These are phyloP conservation scores for Melinopterus prodromus DNA, from an alignment of 2,888 invertebrate genomes.

Conservation along the genomic window DNA sequence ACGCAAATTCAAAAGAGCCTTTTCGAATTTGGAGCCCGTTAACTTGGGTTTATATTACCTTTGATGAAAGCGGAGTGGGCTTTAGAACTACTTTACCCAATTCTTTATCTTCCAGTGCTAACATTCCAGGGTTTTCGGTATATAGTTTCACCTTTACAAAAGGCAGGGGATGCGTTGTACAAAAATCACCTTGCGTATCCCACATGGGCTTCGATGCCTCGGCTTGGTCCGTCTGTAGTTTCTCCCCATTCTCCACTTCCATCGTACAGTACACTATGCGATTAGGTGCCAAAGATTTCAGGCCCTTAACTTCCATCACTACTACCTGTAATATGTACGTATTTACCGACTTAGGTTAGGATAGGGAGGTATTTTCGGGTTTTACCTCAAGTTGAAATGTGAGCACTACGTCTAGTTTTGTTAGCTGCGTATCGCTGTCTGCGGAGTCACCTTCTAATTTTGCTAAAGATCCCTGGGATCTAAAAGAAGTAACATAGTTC, in stretches of 20 bases:
- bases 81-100: conserved; percentile 90
- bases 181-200: conserved; percentile 99
- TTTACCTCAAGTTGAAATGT: conserved; percentile 95
- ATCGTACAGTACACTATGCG: conserved; percentile 99
- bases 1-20: no score
- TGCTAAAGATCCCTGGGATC: conserved; percentile 91
- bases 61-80: conserved; percentile 87
- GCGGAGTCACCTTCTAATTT: conserved; percentile 95
- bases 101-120: conserved; percentile 99
- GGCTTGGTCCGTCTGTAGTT: conserved; percentile 98
- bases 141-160: conserved; percentile 97
- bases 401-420: conserved; percentile 97
- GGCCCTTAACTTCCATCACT: conserved; percentile 98
- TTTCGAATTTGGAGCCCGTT: not conserved
- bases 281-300: conserved; percentile 95
- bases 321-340: conserved; percentile 76
- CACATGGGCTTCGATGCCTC: conserved; percentile 99
- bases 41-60: conserved; percentile 63
- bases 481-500: conserved; percentile 66
- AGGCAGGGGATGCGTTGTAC: conserved; percentile 96
- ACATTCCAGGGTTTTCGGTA: conserved; percentile 96
- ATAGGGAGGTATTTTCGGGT: not conserved
- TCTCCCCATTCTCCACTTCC: conserved; percentile 99
- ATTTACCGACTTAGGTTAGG: not conserved
- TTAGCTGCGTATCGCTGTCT: conserved; percentile 93